Evolutionary conservation across 2,797 vertebrate species (phyloP), one percentile per base, ranked within the genome.

Genomic region (Echiichthys vipera): DNA sequence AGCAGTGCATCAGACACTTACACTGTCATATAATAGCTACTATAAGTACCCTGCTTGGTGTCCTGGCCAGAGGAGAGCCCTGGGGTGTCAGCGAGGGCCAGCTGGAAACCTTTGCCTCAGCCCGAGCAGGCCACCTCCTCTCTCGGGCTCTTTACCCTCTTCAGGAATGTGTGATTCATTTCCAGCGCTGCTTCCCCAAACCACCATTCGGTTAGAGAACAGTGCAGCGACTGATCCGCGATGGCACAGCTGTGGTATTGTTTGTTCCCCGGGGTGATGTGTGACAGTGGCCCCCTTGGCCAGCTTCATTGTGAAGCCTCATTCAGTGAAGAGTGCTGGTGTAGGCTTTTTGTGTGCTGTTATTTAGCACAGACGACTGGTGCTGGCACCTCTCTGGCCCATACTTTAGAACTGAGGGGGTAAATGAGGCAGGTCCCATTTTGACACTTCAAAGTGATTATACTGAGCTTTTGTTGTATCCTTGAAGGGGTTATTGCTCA

Each of bases 161-260:
- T 91, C 87, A 92, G 93, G 93, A 94, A 94, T 93, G 93, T 92
- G 90, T 92, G 92, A 92, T 94, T 93, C 83, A 81, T 85, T 93
- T 94, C 93, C 92, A 93, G 87, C 83, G 34, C 83, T 59, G 84
- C 76, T 71, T 70, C 56, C 79, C 87, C 85, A 83, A 91, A 90
- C 79, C 81, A 51, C 79, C 45, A 27, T 80, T 77, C 63, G 42
- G 82, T 89, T 84, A 73, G 77, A 86, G 83, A 91, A 89, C 88
- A 89, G 87, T 63, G 74, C 54, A 3, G 71, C 17, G 73, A n/a
- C 82, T 89, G 90, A 89, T 90, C 91, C 57, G 75, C 32, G 32
- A 77, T 85, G 92, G 88, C 86, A 83, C 85, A 77, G 83, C 84
- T 63, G 84, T 82, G 83, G 82, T 83, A 91, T 90, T 88, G 88